phyloP scores from a whole-genome alignment of 2,113 vertebrate species.

The Varanus komodoensis region DNA sequence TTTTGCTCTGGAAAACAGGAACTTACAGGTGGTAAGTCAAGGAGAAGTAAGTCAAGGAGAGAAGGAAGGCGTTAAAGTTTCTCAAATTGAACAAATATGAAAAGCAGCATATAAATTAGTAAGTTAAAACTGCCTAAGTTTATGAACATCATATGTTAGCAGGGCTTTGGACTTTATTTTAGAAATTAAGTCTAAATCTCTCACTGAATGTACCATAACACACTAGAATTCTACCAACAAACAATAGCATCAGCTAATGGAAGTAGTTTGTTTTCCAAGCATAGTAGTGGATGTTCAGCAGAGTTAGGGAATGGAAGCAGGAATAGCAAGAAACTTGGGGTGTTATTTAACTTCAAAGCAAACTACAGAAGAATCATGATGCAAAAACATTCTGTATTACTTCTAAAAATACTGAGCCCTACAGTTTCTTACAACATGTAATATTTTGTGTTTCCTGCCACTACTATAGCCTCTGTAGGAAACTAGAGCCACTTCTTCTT shows the following conservation, averaged over 20 bases:
- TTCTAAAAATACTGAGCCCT: background rate
- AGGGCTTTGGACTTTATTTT: background rate
- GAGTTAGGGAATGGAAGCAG: slow-evolving; percentile 82
- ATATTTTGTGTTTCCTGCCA: background rate
- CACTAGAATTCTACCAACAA: background rate
- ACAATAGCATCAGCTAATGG: slow-evolving; percentile 72
- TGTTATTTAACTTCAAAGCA: slow-evolving; percentile 81
- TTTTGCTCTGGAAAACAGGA: background rate
- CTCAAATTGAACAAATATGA: background rate
- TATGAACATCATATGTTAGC: background rate
- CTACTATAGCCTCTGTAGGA: background rate
- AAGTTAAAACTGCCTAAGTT: background rate
- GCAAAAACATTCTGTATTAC: background rate
- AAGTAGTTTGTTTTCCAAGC: slow-evolving; percentile 80
- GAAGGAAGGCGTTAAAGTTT: background rate
- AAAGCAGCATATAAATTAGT: background rate
- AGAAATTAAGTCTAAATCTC: background rate
- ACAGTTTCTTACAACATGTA: background rate
- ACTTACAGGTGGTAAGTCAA: background rate
- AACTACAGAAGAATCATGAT: slow-evolving; percentile 80
- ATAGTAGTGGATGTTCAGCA: slow-evolving; percentile 80
- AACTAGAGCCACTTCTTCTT: background rate
- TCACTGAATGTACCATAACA: background rate
- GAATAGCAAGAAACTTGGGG: slow-evolving; percentile 81
- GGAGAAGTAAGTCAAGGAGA: background rate